These are phyloP conservation scores for Urocolius indicus DNA, from an alignment of 2,113 vertebrate species.

Conservation along the genomic window DNA sequence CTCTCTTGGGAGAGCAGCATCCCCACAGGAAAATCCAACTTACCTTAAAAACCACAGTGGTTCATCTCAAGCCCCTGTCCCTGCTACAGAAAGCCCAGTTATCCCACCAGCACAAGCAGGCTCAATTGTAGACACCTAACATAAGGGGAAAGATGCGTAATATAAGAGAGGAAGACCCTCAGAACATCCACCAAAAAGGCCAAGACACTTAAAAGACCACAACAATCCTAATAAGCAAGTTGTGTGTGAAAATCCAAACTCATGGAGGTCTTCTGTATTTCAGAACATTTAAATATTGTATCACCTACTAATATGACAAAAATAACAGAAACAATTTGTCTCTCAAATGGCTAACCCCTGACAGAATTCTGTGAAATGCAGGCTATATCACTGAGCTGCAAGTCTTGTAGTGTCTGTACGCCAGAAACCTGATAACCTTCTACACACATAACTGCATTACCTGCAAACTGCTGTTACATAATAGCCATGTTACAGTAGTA, in stretches of 20 bases:
- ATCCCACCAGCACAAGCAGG: not conserved
- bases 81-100: not conserved
- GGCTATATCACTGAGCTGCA: not conserved
- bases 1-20: not conserved
- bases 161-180: not conserved
- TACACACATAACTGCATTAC: rapidly evolving
- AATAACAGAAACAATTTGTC: not conserved
- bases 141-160: not conserved
- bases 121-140: not conserved
- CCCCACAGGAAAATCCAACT: not conserved
- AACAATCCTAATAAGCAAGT: not conserved
- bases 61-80: not conserved
- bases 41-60: not conserved
- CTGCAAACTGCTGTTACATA: not conserved
- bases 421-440: not conserved
- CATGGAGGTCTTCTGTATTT: not conserved
- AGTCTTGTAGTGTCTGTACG: not conserved
- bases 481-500: not conserved
- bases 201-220: not conserved
- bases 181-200: not conserved
- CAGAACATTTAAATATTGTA: not conserved
- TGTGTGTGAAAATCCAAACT: not conserved
- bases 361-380: not conserved
- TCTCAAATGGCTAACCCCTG: not conserved
- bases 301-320: not conserved